phyloP scores from a whole-genome alignment of 2,797 vertebrate genomes.

The Cygnus olor region DNA sequence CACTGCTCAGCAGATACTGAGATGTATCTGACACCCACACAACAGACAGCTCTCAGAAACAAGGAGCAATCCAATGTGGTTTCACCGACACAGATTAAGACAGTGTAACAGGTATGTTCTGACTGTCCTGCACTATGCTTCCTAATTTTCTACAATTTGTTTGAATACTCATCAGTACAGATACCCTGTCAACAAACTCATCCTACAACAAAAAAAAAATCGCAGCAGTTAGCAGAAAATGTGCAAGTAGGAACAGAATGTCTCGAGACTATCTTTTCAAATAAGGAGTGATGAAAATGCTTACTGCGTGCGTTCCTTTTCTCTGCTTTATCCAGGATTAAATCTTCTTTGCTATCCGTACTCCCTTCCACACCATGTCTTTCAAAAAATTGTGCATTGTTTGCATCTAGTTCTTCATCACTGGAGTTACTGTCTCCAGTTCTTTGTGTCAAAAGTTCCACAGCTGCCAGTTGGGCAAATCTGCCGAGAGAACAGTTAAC shows the following conservation, averaged over 20 bases:
- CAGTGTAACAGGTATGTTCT: background rate
- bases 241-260: background rate
- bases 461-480: slow-evolving; percentile 77
- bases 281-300: slow-evolving; percentile 14
- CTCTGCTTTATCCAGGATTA: slow-evolving; percentile 63
- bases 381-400: slow-evolving; percentile 71
- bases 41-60: background rate
- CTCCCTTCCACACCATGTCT: slow-evolving; percentile 80
- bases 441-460: slow-evolving; percentile 73
- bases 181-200: background rate
- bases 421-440: slow-evolving; percentile 66
- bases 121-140: background rate
- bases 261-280: background rate
- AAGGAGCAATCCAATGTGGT: background rate
- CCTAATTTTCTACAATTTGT: background rate
- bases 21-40: background rate
- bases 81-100: background rate
- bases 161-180: background rate
- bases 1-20: background rate
- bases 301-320: slow-evolving; percentile 78
- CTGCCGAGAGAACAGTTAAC: slow-evolving; percentile 59
- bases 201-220: background rate
- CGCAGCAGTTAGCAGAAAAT: background rate
- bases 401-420: slow-evolving; percentile 72
- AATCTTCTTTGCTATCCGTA: slow-evolving; percentile 75